A percentile compares a stretch with the other conserved stretches of the same genome.
Conservation (phyloP, 2,797 vertebrate genomes). For the Prionace glauca region DNA sequence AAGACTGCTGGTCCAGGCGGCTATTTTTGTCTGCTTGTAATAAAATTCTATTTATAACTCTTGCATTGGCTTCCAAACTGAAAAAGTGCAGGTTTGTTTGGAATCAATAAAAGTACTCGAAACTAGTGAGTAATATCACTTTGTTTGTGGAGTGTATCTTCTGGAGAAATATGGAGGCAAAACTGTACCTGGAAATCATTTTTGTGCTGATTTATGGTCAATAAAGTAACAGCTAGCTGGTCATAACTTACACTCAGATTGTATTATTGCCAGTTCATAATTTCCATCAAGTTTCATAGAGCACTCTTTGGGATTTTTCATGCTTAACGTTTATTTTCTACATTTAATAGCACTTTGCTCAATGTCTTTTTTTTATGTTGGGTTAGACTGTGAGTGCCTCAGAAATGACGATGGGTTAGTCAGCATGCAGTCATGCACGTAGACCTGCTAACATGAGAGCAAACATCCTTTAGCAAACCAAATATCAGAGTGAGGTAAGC, state of each 20-base stretch:
- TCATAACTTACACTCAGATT: background rate
- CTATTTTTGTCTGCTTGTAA: background rate
- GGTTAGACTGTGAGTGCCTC: background rate
- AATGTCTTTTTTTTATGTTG: background rate
- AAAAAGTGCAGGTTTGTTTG: background rate
- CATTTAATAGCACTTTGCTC: too few relatives aligned
- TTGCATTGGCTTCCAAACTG: background rate
- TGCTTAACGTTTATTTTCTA: background rate
- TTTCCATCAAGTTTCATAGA: background rate
- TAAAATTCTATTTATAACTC: background rate
- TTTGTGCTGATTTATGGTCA: background rate
- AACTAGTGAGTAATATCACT: background rate
- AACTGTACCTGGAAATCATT: background rate
- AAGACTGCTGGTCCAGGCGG: background rate
- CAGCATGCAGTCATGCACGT: background rate
- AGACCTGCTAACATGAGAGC: background rate
- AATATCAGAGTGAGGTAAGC: background rate
- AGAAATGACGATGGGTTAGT: background rate
- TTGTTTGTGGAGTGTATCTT: background rate
- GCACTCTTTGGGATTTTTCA: background rate
- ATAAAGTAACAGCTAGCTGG: background rate
- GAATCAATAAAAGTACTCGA: background rate
- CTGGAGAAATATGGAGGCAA: background rate
- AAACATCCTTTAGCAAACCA: slow-evolving; percentile 3
- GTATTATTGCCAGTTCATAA: background rate